Percentiles rank a stretch among this genome's conserved stretches.
These are phyloP conservation scores for Eulemur macaco DNA, from an alignment of 2,113 vertebrate genomes.

Conservation along the genomic window DNA sequence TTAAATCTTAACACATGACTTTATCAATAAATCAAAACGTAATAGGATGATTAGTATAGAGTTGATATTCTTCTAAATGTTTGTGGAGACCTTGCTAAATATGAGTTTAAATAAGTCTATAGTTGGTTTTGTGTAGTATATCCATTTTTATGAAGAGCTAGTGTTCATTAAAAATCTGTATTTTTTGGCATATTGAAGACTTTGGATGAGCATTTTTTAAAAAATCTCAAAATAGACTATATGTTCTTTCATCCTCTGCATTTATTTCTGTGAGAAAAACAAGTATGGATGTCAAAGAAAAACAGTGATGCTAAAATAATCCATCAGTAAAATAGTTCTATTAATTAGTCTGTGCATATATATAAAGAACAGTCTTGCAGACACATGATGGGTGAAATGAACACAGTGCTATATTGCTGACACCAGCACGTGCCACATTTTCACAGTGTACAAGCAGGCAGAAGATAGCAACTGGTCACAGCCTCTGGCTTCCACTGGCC, in stretches of 20 bases:
- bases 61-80: neutral
- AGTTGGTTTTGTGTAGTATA: neutral
- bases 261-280: neutral
- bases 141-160: conserved; percentile 7
- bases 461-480: accelerated
- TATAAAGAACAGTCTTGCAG: neutral
- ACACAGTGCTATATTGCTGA: accelerated
- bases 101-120: neutral
- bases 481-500: neutral
- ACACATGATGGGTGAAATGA: neutral
- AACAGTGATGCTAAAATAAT: neutral
- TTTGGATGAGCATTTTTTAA: neutral
- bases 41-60: neutral
- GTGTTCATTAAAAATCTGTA: neutral
- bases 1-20: conserved; percentile 12
- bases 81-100: neutral
- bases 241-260: neutral
- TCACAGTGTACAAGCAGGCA: too few relatives aligned
- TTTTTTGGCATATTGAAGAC: neutral
- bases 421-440: accelerated
- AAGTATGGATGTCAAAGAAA: neutral
- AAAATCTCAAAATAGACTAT: neutral
- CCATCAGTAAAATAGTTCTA: neutral
- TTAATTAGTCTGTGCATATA: neutral
- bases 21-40: conserved; percentile 43